phyloP scores from a whole-genome alignment of 2,113 vertebrate genomes.

The Neoarius graeffei region DNA sequence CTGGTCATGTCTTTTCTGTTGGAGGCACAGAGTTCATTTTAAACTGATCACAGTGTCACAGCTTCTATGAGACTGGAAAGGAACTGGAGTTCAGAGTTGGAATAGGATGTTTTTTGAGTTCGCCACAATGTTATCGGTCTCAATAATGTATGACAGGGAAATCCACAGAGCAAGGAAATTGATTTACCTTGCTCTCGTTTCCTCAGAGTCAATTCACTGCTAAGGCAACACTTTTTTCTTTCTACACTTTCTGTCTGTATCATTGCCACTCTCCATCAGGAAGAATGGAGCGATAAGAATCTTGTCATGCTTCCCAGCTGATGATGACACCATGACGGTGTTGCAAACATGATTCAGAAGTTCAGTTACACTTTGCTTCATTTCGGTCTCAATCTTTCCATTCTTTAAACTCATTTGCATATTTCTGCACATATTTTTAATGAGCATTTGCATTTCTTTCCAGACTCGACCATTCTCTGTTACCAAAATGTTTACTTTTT shows the following conservation, averaged over 20 bases:
- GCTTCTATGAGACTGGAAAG: not conserved
- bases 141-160: not conserved
- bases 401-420: not conserved
- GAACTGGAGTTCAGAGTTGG: not conserved
- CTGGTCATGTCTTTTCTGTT: not conserved
- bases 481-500: not conserved
- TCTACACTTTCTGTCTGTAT: not conserved
- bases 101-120: no score
- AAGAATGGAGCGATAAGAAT: slow-evolving; percentile 12
- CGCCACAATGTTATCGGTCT: not conserved
- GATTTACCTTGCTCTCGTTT: slow-evolving; percentile 4
- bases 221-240: not conserved
- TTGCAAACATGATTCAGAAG: not conserved
- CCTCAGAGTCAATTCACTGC: not conserved
- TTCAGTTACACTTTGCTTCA: not conserved
- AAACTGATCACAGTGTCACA: not conserved
- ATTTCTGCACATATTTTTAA: not conserved
- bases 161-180: not conserved
- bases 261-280: not conserved
- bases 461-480: not conserved
- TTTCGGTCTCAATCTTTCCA: not conserved
- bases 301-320: slow-evolving; percentile 3
- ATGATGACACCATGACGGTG: not conserved
- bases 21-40: not conserved
- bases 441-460: not conserved